Conservation (phyloP, 2,113 vertebrate species). For the Megalops atlanticus region DNA sequence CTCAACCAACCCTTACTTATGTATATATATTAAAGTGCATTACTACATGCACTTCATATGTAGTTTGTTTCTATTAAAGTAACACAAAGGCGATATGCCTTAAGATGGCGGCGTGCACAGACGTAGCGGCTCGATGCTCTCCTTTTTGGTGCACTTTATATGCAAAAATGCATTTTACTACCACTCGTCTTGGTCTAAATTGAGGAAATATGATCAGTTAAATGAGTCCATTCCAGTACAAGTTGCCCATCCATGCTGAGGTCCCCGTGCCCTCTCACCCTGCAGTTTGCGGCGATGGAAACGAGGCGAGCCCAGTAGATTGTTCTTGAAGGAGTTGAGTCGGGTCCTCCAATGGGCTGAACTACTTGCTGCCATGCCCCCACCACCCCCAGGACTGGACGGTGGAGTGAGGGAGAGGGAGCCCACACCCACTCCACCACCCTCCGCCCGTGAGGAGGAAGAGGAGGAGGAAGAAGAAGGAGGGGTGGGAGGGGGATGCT, state of each 20-base stretch:
- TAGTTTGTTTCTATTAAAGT: background rate
- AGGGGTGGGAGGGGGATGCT: conserved; percentile 62
- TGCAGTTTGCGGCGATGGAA: conserved; percentile 92
- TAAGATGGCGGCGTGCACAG: too few species aligned
- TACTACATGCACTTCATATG: too few species aligned
- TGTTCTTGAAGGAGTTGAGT: conserved; percentile 92
- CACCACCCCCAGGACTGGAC: conserved; percentile 84
- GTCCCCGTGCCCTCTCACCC: conserved; percentile 62
- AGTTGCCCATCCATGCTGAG: background rate
- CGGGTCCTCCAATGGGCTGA: conserved; percentile 86
- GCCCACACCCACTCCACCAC: conserved; percentile 68
- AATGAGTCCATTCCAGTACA: background rate
- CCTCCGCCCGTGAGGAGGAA: conserved; percentile 76
- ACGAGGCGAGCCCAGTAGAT: conserved; percentile 86
- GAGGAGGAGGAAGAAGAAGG: conserved; percentile 76
- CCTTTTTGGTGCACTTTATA: too few species aligned
- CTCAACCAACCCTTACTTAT: background rate
- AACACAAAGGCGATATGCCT: too few species aligned
- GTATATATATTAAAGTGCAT: background rate
- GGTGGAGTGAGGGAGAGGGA: conserved; percentile 81
- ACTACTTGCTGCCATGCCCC: conserved; percentile 79
- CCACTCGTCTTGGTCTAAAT: too few species aligned
- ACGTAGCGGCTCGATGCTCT: too few species aligned
- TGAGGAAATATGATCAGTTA: background rate
- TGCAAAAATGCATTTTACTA: too few species aligned